Base-by-base conservation (phyloP, 2,888 invertebrate species). In the Muschampia plurimacula region DNA sequence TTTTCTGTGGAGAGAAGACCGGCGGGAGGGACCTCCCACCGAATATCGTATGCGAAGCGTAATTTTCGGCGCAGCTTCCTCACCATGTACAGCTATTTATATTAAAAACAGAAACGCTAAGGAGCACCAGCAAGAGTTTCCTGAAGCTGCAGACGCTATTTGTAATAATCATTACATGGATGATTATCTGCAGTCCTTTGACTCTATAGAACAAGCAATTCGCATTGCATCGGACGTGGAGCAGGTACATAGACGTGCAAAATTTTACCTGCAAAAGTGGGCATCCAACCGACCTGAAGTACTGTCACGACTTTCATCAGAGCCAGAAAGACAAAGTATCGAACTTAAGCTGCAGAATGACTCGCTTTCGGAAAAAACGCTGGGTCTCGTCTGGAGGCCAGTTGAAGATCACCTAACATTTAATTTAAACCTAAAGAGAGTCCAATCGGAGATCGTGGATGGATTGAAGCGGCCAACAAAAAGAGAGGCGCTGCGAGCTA, bases 401-500 rank as follows among this genome's bases (percentile, higher is more conserved):
- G 9, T 0, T n/a, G 7, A 55, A 15, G 55, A 55, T 22, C 55
- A 15, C 22, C 22, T 55, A 7, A 55, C 15, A 2, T 55, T 55
- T 22, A 55, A 55, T 22, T 55, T 55, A 4, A 55, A 55, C 22
- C 9, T 55, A 0, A 55, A 55, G 22, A 55, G 9, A 55, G 55
- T 55, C 8, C 15, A 55, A 22, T 62, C 60, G 36, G 39, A 62
- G 2, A 62, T 62, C 39, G 39, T 36, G 2, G 36, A 62, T 36
- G 63, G 63, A 10, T 15, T 7, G 3, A 41, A 22, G 63, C 15
- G 41, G 2, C 76, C 77, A 0, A 76, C 77, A 4, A 77, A 76
- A 15, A 66, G 75, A 55, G 75, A 76, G 69, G 71, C 72, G 0
- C 67, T 75, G 0, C 22, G 75, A 39, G 41, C 65, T 1, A 60